Evolutionary conservation across 1,140 invertebrate species (phyloP), one percentile per base, ranked within the genome.

Genomic region (Platyscapa corneri): DNA sequence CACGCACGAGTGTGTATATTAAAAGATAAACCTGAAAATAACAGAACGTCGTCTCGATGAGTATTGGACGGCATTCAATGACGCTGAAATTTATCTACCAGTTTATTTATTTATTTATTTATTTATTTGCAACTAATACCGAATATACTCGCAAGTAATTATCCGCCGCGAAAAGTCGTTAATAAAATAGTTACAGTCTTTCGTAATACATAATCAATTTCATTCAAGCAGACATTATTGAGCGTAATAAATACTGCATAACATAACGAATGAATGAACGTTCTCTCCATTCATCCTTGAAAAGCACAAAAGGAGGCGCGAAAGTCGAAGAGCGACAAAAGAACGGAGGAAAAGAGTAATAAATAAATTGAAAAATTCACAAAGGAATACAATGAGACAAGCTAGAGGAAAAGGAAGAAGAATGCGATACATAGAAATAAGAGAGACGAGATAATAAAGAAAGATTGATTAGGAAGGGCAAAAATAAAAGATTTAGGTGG

Each of bases 351-450:
- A 84, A 79, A 79, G 65, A 77, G 76, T 53, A 84, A 79, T 84
- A 74, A 84, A 84, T 84, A 84, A 84, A 87, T 86, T 87, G 84
- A 87, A 88, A 88, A 88, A 87, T 86, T 85, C 76, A 82, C 78
- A 87, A 84, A 72, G 76, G 53, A 53, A 79, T 72, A 34, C 34
- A n/a, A 23, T 3, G 23, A 32, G n/a, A 67, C 18, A 39, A 49
- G 77, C 20, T 8, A 81, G 84, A 72, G 60, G 76, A 84, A 34
- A 56, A 32, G 75, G 75, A 18, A 34, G 27, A 39, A 79, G 72
- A 60, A 81, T 60, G 64, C 34, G 82, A 14, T 78, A 56, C 70
- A 67, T 75, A 18, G 56, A 82, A 87, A 78, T 76, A 84, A 81
- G 56, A 60, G 56, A 37, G 70, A 78, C 49, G 39, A 84, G 76